These are phyloP conservation scores for Aurelia sp. DNA, from an alignment of 30 jellyfish, hydroid and myxozoan species.

Conservation along the genomic window DNA sequence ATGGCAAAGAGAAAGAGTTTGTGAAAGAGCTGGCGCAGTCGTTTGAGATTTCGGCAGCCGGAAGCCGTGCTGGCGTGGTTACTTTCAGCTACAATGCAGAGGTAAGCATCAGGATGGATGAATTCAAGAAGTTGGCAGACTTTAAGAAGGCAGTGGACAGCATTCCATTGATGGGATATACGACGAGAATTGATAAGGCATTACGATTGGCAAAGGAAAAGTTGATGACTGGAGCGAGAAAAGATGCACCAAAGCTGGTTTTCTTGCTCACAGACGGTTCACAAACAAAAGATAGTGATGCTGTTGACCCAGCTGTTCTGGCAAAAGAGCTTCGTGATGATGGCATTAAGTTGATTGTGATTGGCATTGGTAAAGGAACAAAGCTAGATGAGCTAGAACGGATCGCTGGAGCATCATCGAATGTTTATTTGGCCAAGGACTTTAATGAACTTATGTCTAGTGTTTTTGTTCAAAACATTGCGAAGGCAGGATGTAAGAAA, in stretches of 20 bases:
- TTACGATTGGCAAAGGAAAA: constrained; percentile 74
- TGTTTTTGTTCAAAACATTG: constrained; percentile 50
- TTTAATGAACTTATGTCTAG: constrained; percentile 75
- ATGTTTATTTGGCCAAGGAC: constrained; percentile 63
- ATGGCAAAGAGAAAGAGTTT: constrained; percentile 83
- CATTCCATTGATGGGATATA: constrained; percentile 83
- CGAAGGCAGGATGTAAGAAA: constrained; percentile 55
- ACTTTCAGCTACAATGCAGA: constrained; percentile 88
- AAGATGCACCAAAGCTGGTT: constrained; percentile 77
- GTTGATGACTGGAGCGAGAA: constrained; percentile 87
- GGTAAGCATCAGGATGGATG: constrained; percentile 78
- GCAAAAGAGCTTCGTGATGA: constrained; percentile 75
- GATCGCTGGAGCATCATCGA: constrained; percentile 68
- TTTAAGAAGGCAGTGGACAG: constrained; percentile 88
- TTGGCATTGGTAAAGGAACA: constrained; percentile 82
- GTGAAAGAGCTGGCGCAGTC: constrained; percentile 78
- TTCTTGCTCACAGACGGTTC: constrained; percentile 92
- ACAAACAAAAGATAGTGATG: constrained; percentile 83
- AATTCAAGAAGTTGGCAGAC: constrained; percentile 54
- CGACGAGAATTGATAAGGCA: constrained; percentile 96
- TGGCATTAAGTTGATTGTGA: constrained; percentile 73
- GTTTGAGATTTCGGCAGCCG: constrained; percentile 74
- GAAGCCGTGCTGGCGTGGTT: constrained; percentile 88
- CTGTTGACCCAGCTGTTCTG: constrained; percentile 76
- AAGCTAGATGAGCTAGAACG: constrained; percentile 76